Evolutionary conservation across 2,888 invertebrate genomes (phyloP), one percentile per base, ranked within the genome.

Genomic region (Dinocampus coccinellae): DNA sequence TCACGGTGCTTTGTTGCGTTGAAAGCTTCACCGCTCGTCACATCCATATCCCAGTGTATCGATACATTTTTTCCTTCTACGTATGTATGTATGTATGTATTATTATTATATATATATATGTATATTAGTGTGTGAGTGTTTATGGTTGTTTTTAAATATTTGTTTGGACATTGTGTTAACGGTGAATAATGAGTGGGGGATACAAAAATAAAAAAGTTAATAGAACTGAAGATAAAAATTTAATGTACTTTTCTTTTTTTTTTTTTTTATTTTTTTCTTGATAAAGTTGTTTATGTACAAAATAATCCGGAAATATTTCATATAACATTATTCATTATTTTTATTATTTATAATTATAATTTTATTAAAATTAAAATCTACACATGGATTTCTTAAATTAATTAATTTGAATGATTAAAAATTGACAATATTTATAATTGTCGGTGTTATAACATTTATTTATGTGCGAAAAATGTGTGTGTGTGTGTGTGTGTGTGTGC

Each of bases 271-370:
- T 85, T 82, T 81, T 79, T 85, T 84, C 76, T 82, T 81, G 82
- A 84, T 85, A 84, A 84, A 82, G 83, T 83, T 81, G 78, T 84
- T 85, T 85, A 85, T 85, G 85, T 85, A 85, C 85, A 85, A 85
- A 85, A 85, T 85, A 85, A 85, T 85, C 82, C 79, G 82, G 83
- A 82, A 84, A 81, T 84, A 85, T 84, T 79, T 81, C n/a, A 78
- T 84, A 84, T 83, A 81, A 79, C 79, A 80, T 80, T 82, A 82
- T 62, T n/a, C 20, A 60, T 68, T 68, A 68, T 68, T 42, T 22
- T 58, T 68, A 58, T 61, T 68, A 68, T 42, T 60, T 52, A 68
- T 68, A 68, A 52, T 39, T 39, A n/a, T n/a, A 39, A n/a, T 39
- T 39, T 3, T 58, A n/a, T n/a, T n/a, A n/a, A n/a, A n/a, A n/a